phyloP scores from a whole-genome alignment of 2,113 vertebrate species.

The Talpa occidentalis region DNA sequence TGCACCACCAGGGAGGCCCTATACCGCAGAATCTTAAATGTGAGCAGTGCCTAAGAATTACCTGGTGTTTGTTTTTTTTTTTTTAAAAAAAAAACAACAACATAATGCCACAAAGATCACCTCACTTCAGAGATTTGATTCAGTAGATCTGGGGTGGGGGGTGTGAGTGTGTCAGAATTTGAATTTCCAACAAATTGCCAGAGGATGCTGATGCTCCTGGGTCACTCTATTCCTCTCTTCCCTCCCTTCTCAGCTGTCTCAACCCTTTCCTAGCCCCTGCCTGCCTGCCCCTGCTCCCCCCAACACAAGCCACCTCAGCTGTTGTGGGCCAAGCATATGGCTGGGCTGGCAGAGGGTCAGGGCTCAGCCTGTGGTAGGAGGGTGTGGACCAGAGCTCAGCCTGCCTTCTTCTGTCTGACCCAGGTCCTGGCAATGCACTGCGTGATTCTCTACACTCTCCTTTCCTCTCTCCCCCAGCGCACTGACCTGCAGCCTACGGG shows the following conservation, averaged over 20 bases:
- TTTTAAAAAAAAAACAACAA: too few relatives aligned
- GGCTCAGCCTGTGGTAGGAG: not conserved
- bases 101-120: not conserved
- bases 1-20: not conserved
- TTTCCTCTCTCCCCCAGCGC: not conserved
- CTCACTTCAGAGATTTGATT: not conserved
- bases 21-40: not conserved
- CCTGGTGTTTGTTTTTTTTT: not conserved
- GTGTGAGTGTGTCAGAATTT: not conserved
- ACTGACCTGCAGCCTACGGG: not conserved
- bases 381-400: not conserved
- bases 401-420: not conserved
- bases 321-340: conserved; percentile 35
- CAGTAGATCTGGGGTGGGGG: not conserved
- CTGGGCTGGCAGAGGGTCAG: not conserved
- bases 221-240: not conserved
- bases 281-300: too few relatives aligned
- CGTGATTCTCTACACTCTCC: not conserved
- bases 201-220: not conserved
- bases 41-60: not conserved
- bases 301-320: conserved; percentile 11
- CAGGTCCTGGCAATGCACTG: not conserved
- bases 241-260: conserved; percentile 17
- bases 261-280: not conserved
- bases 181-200: not conserved